A percentile compares a stretch with the other conserved stretches of the same genome.
Evolutionary conservation across 2,888 invertebrate genomes (phyloP).

Genomic region (Chelonus formosanus): DNA sequence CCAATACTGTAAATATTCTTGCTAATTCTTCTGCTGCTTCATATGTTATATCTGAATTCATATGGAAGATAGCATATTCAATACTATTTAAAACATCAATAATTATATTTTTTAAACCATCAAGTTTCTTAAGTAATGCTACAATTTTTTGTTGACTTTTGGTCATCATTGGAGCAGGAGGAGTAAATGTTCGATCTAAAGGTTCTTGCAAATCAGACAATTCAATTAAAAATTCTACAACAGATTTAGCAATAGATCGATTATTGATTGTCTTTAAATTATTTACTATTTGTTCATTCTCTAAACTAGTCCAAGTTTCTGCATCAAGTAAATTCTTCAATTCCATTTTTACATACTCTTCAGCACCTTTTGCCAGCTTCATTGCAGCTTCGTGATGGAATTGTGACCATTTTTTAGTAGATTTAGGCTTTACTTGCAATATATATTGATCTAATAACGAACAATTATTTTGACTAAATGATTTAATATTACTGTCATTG

Average conservation of each 20-base stretch:
- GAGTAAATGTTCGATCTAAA: slow-evolving; percentile 59
- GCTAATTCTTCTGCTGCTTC: slow-evolving; percentile 44
- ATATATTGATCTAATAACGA: too few species aligned
- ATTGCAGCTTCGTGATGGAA: too few species aligned
- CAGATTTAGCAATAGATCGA: slow-evolving; percentile 52
- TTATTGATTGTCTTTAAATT: too few species aligned
- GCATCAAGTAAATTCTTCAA: too few species aligned
- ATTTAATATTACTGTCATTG: too few species aligned
- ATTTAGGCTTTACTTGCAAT: too few species aligned
- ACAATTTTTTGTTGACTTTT: slow-evolving; percentile 62
- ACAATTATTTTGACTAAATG: too few species aligned
- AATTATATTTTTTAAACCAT: slow-evolving; percentile 38
- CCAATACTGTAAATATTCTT: slow-evolving; percentile 50
- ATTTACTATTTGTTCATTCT: too few species aligned
- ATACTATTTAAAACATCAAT: slow-evolving; percentile 47
- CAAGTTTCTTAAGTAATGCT: slow-evolving; percentile 55
- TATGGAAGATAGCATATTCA: slow-evolving; percentile 49
- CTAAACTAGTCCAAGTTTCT: too few species aligned
- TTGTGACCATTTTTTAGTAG: too few species aligned
- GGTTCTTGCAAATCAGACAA: slow-evolving; percentile 46
- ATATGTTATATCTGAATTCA: slow-evolving; percentile 26
- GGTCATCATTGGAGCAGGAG: slow-evolving; percentile 66
- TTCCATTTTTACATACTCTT: too few species aligned
- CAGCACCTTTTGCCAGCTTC: too few species aligned
- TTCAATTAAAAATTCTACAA: slow-evolving; percentile 47